Base-by-base conservation (phyloP, 2,888 invertebrate species). In the Pilophorus perplexus region DNA sequence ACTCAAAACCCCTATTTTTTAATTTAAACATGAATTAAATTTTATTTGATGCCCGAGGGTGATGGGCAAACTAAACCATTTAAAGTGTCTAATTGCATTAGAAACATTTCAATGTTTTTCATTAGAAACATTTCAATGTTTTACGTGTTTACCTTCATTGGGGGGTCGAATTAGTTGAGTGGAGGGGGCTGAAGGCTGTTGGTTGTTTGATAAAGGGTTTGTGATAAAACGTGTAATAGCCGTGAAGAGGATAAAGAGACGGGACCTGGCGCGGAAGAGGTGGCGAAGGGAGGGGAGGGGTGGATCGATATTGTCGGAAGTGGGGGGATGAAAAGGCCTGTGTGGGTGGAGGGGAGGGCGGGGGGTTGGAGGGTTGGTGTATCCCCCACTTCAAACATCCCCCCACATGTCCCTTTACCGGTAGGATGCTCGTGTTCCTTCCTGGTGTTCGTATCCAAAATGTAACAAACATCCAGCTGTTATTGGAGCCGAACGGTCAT, bases 341-440 rank as follows among this genome's bases (percentile, higher is more conserved):
- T n/a, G n/a, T n/a, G n/a, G n/a, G n/a, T n/a, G n/a, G n/a, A n/a
- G n/a, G n/a, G n/a, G n/a, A 25, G 23, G 22, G 59, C 42, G 14
- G 16, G 37, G 38, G 55, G 20, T 10, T 14, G 46, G 46, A 46
- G 46, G 46, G 46, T 22, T 25, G 25, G 23, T 46, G 46, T 25
- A 22, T 25, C 46, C 46, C 22, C 46, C 23, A 46, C 22, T 25
- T 27, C 28, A 52, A 52, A 52, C 78, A 78, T 79, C 73, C 72
- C 71, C 70, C 72, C 68, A 69, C 65, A 69, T 67, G 70, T 69
- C 69, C 67, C 68, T 60, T 69, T 64, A 59, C 68, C 59, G 62
- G 40, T 60, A 62, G 68, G 67, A 68, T 66, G 40, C 25, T 25
- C 27, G 10, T 28, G 42, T 16, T 16, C 55, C 57, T 38, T n/a